These are phyloP conservation scores for Tryphoninae sp. DNA, from an alignment of 2,888 invertebrate species.

Conservation along the genomic window DNA sequence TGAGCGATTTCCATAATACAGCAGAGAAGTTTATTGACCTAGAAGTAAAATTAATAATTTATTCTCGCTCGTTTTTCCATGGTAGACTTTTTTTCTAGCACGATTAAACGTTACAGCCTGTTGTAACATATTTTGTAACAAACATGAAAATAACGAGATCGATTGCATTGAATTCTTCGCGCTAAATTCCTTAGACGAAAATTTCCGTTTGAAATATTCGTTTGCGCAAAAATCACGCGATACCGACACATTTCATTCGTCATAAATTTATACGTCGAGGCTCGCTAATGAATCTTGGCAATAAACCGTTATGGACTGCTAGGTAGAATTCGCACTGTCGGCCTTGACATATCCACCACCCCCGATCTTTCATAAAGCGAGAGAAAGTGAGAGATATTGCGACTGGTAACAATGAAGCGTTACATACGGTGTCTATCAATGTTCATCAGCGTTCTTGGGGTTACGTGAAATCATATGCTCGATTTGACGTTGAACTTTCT, in stretches of 20 bases:
- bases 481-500: background rate
- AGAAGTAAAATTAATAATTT: no score
- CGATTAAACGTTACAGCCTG: background rate
- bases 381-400: conserved; percentile 2
- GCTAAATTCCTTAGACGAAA: background rate
- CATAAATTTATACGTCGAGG: background rate
- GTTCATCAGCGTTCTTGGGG: conserved; percentile 8
- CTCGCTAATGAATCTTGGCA: background rate
- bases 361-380: background rate
- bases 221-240: background rate
- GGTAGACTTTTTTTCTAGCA: conserved; percentile 5
- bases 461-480: background rate
- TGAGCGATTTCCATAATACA: no score
- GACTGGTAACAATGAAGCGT: conserved; percentile 1
- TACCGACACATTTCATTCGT: background rate
- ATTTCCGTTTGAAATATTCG: background rate
- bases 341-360: conserved; percentile 9
- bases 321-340: background rate
- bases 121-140: conserved; percentile 14
- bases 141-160: conserved; percentile 9
- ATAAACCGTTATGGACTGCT: conserved; percentile 10
- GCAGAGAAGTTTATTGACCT: no score
- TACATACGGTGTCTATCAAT: background rate
- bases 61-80: conserved; percentile 1
- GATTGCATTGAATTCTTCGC: background rate